Conservation (phyloP, 2,888 invertebrate species). For the Uropetala carovei region DNA sequence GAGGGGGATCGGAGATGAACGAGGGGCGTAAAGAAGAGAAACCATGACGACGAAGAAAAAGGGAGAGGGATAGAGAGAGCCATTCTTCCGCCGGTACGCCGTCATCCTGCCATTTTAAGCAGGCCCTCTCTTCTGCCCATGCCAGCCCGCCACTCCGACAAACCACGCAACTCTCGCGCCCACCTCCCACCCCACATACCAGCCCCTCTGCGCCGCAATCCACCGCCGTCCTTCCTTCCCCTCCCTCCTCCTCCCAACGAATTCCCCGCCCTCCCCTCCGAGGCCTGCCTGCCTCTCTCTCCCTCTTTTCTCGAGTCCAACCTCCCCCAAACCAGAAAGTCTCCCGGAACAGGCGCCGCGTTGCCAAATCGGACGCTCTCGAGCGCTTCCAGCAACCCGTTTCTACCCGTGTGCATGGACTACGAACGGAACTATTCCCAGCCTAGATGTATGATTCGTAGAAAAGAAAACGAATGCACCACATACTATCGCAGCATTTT, state of each 20-base stretch:
- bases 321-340: constrained; percentile 73
- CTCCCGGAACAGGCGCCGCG: constrained; percentile 73
- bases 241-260: constrained; percentile 65
- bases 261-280: constrained; percentile 68
- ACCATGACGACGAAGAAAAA: constrained; percentile 71
- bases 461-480: not conserved
- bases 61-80: not conserved
- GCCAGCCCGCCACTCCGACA: constrained; percentile 43
- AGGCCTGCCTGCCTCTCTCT: constrained; percentile 66
- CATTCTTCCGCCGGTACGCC: constrained; percentile 18
- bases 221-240: constrained; percentile 67
- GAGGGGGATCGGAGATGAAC: constrained; percentile 67
- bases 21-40: constrained; percentile 70
- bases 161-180: constrained; percentile 71
- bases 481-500: not conserved
- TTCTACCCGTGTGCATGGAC: not conserved
- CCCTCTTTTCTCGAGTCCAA: constrained; percentile 66
- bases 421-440: not conserved
- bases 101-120: constrained; percentile 44
- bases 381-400: constrained; percentile 19
- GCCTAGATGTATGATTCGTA: not conserved
- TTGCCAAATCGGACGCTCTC: constrained; percentile 62
- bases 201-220: constrained; percentile 66
- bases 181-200: constrained; percentile 70
- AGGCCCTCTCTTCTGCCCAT: not conserved